Evolutionary conservation across 2,797 vertebrate genomes (phyloP), one percentile per base, ranked within the genome.

Genomic region (Chaenodraco wilsoni): DNA sequence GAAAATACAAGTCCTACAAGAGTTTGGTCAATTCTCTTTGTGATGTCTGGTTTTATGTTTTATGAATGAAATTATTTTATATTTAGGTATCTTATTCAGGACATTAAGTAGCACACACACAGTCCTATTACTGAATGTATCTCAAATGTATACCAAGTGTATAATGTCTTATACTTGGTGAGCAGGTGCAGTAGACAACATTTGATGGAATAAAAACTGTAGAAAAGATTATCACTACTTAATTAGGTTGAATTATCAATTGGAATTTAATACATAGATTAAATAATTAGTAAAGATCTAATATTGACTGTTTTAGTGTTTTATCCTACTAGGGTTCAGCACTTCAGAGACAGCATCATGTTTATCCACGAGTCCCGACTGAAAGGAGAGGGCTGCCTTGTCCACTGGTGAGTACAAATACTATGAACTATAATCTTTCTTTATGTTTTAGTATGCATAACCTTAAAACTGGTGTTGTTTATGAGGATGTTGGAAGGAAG

Each of bases 321-420:
- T 23, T 0, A 19, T 21, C 23, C 27, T 2, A 14, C 13, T 87
- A 99, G 97, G 88, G 92, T 89, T 59, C 95, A 97, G 88, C 94
- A 96, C 93, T 99, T 98, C 91, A 96, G 96, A 92, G 96, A 97
- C 80, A 97, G 96, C 82, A 97, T 98, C 82, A 87, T 90, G 64
- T 97, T 99, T 71, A 98, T 98, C 84, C 97, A 98, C 4, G 95
- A 98, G 79, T 96, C 95, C 69, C 93, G 97, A 0, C 93, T 98
- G 67, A 93, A 91, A 72, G 94, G 96, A 46, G 95, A 96, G 81
- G 94, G 96, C 84, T 97, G 96, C 82, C 95, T 99, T 1, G 97
- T 98, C 59, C 96, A 98, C 89, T 98, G 97, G 97, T 98, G 93
- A 91, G 92, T 79, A 15, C 41, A 43, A 59, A 69, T 3, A 43